Evolutionary conservation across 2,888 invertebrate genomes (phyloP).

Genomic region (Platypus cylindrus): DNA sequence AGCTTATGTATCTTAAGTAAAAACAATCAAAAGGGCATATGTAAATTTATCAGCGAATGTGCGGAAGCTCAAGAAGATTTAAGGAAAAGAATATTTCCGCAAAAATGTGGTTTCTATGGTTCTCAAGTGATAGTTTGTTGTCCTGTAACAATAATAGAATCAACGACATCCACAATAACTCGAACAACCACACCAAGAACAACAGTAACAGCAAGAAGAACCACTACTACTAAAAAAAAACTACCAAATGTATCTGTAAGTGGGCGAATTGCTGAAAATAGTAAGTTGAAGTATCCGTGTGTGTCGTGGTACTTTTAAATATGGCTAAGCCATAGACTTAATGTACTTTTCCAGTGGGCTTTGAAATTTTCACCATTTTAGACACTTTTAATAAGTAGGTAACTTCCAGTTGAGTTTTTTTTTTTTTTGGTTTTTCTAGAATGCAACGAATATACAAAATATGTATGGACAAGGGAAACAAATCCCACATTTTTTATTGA

Average conservation of each 20-base stretch:
- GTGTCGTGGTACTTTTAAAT: no score
- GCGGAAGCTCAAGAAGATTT: conserved; percentile 19
- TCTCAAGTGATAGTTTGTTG: conserved; percentile 26
- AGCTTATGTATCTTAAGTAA: conserved; percentile 1
- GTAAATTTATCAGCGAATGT: conserved; percentile 21
- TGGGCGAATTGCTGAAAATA: no score
- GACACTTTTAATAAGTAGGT: no score
- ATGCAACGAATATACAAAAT: conserved; percentile 35
- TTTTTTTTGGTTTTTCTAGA: conserved; percentile 27
- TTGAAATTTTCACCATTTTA: no score
- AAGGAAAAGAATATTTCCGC: conserved; percentile 17
- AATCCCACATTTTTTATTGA: conserved; percentile 26
- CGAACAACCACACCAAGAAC: conserved; percentile 2
- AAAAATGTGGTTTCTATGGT: conserved; percentile 24
- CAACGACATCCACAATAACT: neutral
- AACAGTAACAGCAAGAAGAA: conserved; percentile 1
- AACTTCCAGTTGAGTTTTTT: no score
- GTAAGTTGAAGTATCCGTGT: no score
- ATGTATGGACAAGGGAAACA: conserved; percentile 28
- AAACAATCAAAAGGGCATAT: conserved; percentile 15
- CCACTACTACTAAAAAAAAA: no score
- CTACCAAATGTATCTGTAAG: no score
- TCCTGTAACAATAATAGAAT: conserved; percentile 1
- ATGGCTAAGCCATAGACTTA: no score
- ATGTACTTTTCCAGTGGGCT: no score